These are phyloP conservation scores for Ptiloglossa arizonensis DNA, from an alignment of 1,140 invertebrate genomes.

Conservation along the genomic window DNA sequence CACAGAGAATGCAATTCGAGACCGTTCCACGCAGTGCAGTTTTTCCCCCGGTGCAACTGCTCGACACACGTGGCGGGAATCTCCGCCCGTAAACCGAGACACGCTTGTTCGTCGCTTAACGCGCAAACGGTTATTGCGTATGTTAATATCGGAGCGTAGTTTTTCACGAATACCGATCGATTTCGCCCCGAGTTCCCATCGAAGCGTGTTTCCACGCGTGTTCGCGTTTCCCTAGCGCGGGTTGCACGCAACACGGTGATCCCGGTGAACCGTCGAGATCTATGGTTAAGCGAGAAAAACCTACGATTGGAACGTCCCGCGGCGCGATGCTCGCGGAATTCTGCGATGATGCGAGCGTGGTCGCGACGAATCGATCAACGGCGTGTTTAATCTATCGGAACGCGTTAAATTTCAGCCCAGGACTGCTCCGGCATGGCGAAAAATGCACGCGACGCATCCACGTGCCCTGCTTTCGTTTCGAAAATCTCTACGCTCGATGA, in stretches of 20 bases:
- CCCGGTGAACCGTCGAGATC: conserved; percentile 22
- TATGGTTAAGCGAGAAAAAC: conserved; percentile 40
- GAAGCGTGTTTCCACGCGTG: background rate
- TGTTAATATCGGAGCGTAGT: background rate
- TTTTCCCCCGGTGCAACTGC: too few relatives aligned
- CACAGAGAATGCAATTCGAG: too few relatives aligned
- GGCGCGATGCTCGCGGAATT: conserved; percentile 28
- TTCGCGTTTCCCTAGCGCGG: background rate
- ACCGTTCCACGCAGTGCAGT: too few relatives aligned
- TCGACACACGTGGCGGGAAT: background rate
- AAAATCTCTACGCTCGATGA: too few relatives aligned
- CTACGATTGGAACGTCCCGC: conserved; percentile 49
- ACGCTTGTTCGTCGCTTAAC: background rate
- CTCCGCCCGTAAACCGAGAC: too few relatives aligned
- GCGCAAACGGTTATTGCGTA: background rate
- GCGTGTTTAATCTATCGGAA: conserved; percentile 10
- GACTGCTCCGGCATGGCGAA: background rate
- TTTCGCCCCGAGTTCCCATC: background rate
- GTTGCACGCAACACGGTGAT: too few relatives aligned
- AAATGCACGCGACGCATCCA: too few relatives aligned
- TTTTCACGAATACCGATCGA: background rate
- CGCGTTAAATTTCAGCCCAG: background rate
- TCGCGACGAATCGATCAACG: conserved; percentile 54
- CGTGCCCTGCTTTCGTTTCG: too few relatives aligned
- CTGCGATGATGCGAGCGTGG: conserved; percentile 34